phyloP scores from a whole-genome alignment of 2,113 vertebrate genomes.

The Herpetotheres cachinnans region DNA sequence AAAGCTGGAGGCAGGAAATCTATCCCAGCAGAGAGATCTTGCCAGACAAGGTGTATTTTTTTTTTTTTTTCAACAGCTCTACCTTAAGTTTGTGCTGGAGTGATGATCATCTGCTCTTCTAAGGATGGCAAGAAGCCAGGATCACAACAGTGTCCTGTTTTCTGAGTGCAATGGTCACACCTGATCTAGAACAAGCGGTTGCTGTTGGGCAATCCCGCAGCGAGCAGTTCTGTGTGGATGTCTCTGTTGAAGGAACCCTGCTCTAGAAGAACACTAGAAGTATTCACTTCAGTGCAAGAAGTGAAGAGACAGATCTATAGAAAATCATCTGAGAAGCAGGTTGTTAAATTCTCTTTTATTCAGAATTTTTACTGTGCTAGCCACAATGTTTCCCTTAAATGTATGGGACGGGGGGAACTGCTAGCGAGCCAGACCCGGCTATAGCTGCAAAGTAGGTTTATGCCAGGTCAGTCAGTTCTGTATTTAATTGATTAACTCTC shows the following conservation, averaged over 20 bases:
- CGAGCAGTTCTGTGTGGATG: background rate
- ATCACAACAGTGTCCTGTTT: fast-evolving
- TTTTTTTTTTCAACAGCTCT: background rate
- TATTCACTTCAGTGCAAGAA: background rate
- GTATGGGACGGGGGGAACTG: background rate
- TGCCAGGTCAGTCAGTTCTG: background rate
- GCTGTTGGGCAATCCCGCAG: background rate
- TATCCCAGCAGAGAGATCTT: background rate
- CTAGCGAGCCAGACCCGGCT: background rate
- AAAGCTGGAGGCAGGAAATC: background rate
- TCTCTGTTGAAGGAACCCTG: background rate
- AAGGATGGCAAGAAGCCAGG: background rate
- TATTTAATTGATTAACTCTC: background rate
- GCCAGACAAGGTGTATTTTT: background rate
- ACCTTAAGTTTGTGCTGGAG: background rate
- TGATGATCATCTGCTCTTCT: background rate
- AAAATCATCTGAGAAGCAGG: background rate
- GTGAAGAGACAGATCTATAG: background rate
- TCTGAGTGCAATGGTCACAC: fast-evolving
- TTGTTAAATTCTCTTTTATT: background rate
- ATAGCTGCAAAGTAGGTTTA: too few species aligned
- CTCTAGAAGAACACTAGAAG: background rate
- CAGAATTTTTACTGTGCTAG: background rate
- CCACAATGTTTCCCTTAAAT: background rate
- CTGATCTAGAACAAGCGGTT: background rate